Base-by-base conservation (phyloP, 2,113 vertebrate species). In the Raja brachyura region DNA sequence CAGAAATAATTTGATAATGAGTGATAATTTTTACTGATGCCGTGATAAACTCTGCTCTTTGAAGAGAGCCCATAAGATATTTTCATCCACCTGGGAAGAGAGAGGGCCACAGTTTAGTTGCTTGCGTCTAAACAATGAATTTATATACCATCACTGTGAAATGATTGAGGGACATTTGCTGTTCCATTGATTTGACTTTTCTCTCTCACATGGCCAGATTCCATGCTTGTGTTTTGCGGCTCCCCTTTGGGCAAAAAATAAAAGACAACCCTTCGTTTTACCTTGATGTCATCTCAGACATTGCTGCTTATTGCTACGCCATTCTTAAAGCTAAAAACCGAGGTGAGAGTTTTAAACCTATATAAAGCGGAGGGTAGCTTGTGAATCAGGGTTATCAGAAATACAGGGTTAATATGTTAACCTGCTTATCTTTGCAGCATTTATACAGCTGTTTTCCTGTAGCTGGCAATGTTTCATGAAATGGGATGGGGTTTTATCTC, bases 201-300 rank as follows among this genome's bases (percentile, higher is more conserved):
- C 66, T 20, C 16, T 1, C 33, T 93, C 93, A 93, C 9, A 93
- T 31, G 9, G 88, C 59, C 93, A 99, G 98, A 95, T 98, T 98
- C 93, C 98, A 98, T 1, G 97, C 97, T 0, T 99, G 98, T 93
- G 97, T 96, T 94, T 96, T 96, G 93, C 97, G 97, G 93, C 95
- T 99, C 76, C 98, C 98, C 0, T 98, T 98, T 93, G 95, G 95
- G 28, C 98, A 98, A 95, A 94, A 92, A 0, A 96, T 98, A 63
- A 94, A 95, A 76, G 97, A 96, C 93, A 99, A 98, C 94, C 97
- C 97, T 0, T 0, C 0, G 0, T 98, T 97, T 95, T 99, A 99
- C 94, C 95, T 98, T 77, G 95, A 75, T 33, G 93, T 98, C 93
- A 97, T 99, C 88, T 96, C 96, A 48, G 96, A 97, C 77, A 97